phyloP scores from a whole-genome alignment of 2,113 vertebrate species.

The Notothenia coriiceps region DNA sequence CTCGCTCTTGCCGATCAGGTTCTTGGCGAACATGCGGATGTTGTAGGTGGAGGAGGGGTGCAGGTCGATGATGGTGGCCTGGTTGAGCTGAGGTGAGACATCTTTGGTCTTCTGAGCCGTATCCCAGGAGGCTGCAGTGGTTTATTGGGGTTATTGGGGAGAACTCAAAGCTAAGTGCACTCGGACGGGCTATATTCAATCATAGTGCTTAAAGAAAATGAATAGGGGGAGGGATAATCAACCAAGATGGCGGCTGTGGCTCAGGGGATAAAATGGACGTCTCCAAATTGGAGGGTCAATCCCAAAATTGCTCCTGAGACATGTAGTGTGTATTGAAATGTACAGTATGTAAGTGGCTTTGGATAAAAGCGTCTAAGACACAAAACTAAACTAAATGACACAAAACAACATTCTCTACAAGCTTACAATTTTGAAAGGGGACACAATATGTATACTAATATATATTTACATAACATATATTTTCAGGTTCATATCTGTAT shows the following conservation, averaged over 20 bases:
- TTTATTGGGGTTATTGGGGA: conserved; percentile 52
- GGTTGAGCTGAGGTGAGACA: conserved; percentile 97
- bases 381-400: no score
- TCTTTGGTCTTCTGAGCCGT: conserved; percentile 99
- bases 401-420: neutral
- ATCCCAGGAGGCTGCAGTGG: conserved; percentile 93
- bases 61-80: conserved; percentile 99
- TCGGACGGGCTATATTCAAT: conserved; percentile 36
- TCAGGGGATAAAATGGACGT: no score
- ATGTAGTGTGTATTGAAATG: no score
- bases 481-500: no score
- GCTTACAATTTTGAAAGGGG: no score
- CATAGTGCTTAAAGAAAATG: conserved; percentile 21
- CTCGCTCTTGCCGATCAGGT: conserved; percentile 97
- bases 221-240: conserved; percentile 22
- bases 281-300: no score
- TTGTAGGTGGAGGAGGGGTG: conserved; percentile 99
- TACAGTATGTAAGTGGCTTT: no score
- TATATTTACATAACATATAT: no score
- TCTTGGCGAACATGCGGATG: conserved; percentile 99
- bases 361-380: no score
- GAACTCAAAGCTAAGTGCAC: conserved; percentile 64
- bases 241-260: neutral
- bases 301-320: no score
- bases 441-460: no score